phyloP scores from a whole-genome alignment of 2,888 invertebrate species.

The Griposia aprilina region DNA sequence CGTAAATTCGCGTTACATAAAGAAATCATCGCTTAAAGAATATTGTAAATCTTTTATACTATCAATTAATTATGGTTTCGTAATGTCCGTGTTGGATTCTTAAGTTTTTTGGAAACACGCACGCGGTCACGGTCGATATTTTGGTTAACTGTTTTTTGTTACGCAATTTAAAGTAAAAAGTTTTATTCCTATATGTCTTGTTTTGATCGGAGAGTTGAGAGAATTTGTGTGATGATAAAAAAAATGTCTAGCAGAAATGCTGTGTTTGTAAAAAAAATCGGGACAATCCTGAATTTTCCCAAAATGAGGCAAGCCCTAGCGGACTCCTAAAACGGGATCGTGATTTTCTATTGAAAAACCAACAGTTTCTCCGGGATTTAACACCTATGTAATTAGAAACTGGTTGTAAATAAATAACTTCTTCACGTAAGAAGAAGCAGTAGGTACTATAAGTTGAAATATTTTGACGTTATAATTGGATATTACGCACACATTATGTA shows the following conservation, averaged over 20 bases:
- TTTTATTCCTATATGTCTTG: slow-evolving; percentile 1
- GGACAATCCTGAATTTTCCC: neutral
- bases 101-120: slow-evolving; percentile 49
- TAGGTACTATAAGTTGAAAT: slow-evolving; percentile 20
- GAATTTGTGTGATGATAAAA: neutral
- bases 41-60: slow-evolving; percentile 66
- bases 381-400: slow-evolving; percentile 1
- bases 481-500: slow-evolving; percentile 42
- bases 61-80: slow-evolving; percentile 67
- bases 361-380: neutral
- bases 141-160: slow-evolving; percentile 52
- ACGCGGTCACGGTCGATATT: slow-evolving; percentile 51
- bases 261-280: neutral
- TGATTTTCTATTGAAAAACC: neutral
- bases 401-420: slow-evolving; percentile 14
- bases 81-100: slow-evolving; percentile 45
- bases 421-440: neutral
- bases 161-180: slow-evolving; percentile 41
- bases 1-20: slow-evolving; percentile 75
- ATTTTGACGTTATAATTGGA: slow-evolving; percentile 41
- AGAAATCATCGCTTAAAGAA: slow-evolving; percentile 68
- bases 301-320: neutral
- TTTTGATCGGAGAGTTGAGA: neutral
- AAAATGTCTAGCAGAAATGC: neutral
- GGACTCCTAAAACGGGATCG: too few relatives aligned